Conservation (phyloP, 2,113 vertebrate genomes). For the Murina feae region DNA sequence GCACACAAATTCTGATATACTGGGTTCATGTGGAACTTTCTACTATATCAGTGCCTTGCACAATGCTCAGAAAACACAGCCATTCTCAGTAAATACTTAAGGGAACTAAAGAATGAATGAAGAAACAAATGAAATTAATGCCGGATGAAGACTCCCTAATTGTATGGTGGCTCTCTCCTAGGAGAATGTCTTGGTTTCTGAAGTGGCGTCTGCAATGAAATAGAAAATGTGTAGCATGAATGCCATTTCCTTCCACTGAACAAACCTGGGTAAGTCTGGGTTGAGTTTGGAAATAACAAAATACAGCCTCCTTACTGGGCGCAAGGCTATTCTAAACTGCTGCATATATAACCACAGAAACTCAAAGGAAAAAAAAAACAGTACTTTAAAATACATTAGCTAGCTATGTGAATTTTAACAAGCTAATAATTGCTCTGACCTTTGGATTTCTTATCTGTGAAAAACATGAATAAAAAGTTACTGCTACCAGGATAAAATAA, state of each 20-base stretch:
- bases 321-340: background rate
- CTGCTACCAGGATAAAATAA: background rate
- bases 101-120: background rate
- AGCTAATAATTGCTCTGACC: background rate
- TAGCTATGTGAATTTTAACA: conserved; percentile 10
- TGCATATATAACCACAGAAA: background rate
- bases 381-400: background rate
- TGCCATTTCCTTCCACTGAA: background rate
- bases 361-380: background rate
- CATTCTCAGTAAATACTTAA: background rate
- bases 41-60: background rate
- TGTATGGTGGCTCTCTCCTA: background rate
- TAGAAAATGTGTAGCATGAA: background rate
- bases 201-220: background rate
- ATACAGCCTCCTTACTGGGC: background rate
- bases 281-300: background rate
- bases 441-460: conserved; percentile 15
- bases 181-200: background rate
- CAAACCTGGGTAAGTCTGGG: background rate
- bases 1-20: background rate
- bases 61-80: background rate
- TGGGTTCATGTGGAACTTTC: background rate
- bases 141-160: background rate
- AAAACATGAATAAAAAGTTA: background rate
- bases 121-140: background rate